Conservation (phyloP, 2,113 vertebrate species). For the Paramisgurnus dabryanus region DNA sequence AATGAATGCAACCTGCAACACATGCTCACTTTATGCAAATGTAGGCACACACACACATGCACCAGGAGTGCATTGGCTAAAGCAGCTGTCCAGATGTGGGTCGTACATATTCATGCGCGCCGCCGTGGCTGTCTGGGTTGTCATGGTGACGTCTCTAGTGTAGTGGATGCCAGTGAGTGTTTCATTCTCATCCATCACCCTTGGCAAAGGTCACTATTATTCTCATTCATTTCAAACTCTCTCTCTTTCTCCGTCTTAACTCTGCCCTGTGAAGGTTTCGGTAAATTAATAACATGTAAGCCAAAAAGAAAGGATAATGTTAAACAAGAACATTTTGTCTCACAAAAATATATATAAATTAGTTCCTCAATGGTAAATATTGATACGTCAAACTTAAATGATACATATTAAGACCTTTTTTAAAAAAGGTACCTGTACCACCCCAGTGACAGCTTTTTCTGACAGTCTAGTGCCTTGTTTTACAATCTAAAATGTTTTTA, state of each 20-base stretch:
- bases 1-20: constrained; percentile 15
- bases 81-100: constrained; percentile 59
- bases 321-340: constrained; percentile 4
- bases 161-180: constrained; percentile 60
- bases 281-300: constrained; percentile 40
- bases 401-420: too few relatives aligned
- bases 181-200: constrained; percentile 70
- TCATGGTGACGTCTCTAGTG: constrained; percentile 56
- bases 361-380: too few relatives aligned
- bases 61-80: constrained; percentile 49
- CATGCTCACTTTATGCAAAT: constrained; percentile 20
- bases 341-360: too few relatives aligned
- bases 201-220: constrained; percentile 75
- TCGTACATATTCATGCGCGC: constrained; percentile 56
- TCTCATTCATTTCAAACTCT: constrained; percentile 69
- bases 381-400: too few relatives aligned
- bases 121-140: constrained; percentile 55
- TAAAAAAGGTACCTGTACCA: too few relatives aligned
- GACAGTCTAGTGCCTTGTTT: not conserved
- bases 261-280: constrained; percentile 45
- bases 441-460: too few relatives aligned
- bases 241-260: constrained; percentile 46
- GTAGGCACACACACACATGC: not conserved
- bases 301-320: constrained; percentile 8
- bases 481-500: not conserved